Evolutionary conservation across 2,113 vertebrate species (phyloP).

Genomic region (Lichenostomus cassidix): DNA sequence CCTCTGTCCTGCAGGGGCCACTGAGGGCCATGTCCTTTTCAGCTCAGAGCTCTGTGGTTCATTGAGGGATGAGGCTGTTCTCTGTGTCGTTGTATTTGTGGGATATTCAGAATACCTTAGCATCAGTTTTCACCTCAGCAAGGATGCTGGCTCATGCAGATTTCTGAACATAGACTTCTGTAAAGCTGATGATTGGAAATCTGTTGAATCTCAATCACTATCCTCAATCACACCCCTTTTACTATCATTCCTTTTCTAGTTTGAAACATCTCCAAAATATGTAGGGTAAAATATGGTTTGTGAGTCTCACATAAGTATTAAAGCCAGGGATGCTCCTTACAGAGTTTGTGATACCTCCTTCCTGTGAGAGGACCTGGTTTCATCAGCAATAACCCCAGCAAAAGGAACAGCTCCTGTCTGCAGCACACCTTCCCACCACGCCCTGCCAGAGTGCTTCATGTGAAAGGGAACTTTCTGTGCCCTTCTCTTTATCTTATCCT

Average conservation of each 20-base stretch:
- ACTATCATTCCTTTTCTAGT: background rate
- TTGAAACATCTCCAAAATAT: background rate
- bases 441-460: accelerated
- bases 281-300: background rate
- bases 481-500: background rate
- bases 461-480: background rate
- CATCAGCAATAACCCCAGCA: background rate
- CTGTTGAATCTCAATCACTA: background rate
- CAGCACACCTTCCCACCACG: background rate
- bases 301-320: background rate
- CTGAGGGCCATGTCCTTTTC: background rate
- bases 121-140: background rate
- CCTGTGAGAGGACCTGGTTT: background rate
- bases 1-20: background rate
- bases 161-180: background rate
- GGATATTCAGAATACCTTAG: background rate
- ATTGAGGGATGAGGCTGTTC: background rate
- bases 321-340: background rate
- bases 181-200: background rate
- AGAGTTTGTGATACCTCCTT: background rate
- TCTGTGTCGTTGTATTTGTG: accelerated
- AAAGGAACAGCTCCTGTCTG: background rate
- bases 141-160: background rate
- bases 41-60: background rate
- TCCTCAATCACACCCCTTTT: too few relatives aligned